Base-by-base conservation (phyloP, 1,140 invertebrate genomes). In the Trissolcus basalis region DNA sequence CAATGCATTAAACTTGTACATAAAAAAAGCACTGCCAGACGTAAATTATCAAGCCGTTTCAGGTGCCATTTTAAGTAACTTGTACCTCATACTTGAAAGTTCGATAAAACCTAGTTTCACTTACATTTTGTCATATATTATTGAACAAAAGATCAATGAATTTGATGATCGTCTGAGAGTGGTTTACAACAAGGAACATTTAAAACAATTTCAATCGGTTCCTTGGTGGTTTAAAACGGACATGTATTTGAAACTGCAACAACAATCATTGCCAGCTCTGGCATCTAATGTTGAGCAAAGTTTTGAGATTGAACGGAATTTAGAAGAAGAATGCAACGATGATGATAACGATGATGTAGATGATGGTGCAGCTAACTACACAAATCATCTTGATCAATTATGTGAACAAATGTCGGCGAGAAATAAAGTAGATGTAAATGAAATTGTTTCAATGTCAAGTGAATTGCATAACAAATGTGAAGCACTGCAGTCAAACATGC, bases 191-290 rank as follows among this genome's bases (percentile, higher is more conserved):
- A 87, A 81, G 59, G 82, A 87, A 73, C 79, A 85, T 9, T 53
- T 89, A 0, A 86, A 81, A 49, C 71, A 84, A 16, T 88, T 89
- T 41, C 74, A 78, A 39, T 81, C 75, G 2, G 77, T 85, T 27
- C 86, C 87, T 0, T 88, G 87, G 86, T 88, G 87, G 86, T 87
- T 86, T 8, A 86, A 88, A 35, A 87, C 87, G 0, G 80, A 58
- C 12, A 49, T 79, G 16, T 72, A 87, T 43, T 54, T 72, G 27
- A 78, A 14, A 48, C 74, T 14, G 13, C 44, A 77, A 45, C 36
- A 59, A 1, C 59, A 49, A n/a, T 1, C 36, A 3, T 19, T 56
- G n/a, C 47, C 49, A 1, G 55, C 50, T n/a, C 11, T 53, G 8
- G 9, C 55, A 33, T 9, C 1, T 9, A 49, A n/a, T 49, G 5